Evolutionary conservation across 1,140 invertebrate species (phyloP), one percentile per base, ranked within the genome.

Genomic region (Helicoverpa zea): DNA sequence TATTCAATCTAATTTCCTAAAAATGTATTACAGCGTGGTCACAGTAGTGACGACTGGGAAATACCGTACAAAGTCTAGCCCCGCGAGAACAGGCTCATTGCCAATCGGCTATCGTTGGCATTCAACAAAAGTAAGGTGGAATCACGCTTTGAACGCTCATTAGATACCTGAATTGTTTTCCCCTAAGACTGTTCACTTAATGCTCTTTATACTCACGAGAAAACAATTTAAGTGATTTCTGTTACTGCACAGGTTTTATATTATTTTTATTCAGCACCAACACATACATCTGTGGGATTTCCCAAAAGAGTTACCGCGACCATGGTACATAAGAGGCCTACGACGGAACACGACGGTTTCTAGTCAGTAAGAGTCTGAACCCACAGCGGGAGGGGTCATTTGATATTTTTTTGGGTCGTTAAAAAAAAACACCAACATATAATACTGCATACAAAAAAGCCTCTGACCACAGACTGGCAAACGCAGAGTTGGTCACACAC

Each of bases 81-180:
- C 70, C 70, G 70, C 52, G 70, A 73, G 70, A 73, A 43, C 70
- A 52, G 70, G 70, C 70, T 73, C 70, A 73, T 73, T 73, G 70
- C 70, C 70, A 73, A 73, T 73, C 70, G 52, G n/a, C 51, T 13
- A 58, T 73, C 54, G 70, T 73, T 30, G 52, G 54, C 52, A 73
- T 58, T 58, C 52, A 73, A 58, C 70, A 18, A 73, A 73, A 56
- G 14, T 58, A 35, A 73, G 30, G 47, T 52, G 52, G 66, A 56
- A 73, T 73, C 58, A 73, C 47, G 30, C 70, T 29, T 72, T 54
- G 68, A 72, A 73, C 70, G 52, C 54, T 73, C 70, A 73, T 73
- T 73, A 73, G 51, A 58, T n/a, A 30, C 68, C 49, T 16, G 13
- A 29, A 72, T 68, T 68, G 43, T 66, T 68, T 63, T 68, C 64